Conservation (phyloP, 2,797 vertebrate genomes). For the Tokudaia tokunoshimensis region DNA sequence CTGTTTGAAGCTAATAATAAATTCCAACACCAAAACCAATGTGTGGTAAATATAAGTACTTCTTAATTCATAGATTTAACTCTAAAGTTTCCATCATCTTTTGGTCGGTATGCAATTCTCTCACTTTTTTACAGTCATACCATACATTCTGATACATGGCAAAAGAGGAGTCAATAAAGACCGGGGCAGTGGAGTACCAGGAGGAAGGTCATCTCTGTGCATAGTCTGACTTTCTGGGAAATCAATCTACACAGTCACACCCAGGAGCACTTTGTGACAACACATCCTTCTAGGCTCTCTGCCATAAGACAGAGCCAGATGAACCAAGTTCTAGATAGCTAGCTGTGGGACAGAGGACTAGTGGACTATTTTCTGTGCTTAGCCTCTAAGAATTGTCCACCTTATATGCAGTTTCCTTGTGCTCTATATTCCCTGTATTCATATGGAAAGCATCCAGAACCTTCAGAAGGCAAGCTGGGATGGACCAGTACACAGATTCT, state of each 20-base stretch:
- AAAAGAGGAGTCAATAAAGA: background rate
- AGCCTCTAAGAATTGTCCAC: background rate
- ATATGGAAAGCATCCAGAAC: background rate
- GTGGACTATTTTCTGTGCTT: background rate
- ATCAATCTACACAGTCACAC: background rate
- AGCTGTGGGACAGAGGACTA: background rate
- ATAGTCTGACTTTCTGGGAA: background rate
- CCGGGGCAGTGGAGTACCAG: background rate
- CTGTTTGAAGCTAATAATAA: conserved; percentile 30
- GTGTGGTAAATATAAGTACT: background rate
- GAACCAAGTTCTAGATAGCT: conserved; percentile 11
- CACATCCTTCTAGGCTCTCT: background rate
- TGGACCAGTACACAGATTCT: background rate
- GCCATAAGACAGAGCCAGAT: background rate
- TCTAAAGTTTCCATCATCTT: conserved; percentile 11
- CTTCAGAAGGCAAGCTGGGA: background rate
- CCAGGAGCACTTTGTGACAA: background rate
- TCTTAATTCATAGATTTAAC: conserved; percentile 13
- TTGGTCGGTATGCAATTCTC: background rate
- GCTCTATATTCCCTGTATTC: background rate
- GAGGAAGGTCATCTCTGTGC: background rate
- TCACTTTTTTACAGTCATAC: background rate
- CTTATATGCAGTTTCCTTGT: background rate
- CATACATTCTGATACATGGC: background rate
- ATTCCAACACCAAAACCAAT: background rate